Evolutionary conservation across 2,113 vertebrate genomes (phyloP).

Genomic region (Otis tarda): DNA sequence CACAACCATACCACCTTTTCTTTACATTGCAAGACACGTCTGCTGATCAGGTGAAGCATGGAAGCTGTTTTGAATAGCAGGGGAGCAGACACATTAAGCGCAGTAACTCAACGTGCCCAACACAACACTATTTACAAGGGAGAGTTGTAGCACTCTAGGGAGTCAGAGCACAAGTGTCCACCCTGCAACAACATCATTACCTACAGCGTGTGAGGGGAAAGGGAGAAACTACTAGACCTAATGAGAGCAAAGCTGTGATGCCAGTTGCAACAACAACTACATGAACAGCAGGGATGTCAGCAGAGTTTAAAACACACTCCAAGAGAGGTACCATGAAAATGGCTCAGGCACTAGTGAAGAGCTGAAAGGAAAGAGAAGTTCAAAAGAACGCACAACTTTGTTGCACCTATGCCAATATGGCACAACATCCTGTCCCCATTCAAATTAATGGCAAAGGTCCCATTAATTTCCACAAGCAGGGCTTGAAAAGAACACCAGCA

Average conservation of each 20-base stretch:
- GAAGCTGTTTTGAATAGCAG: not conserved
- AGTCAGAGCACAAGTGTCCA: not conserved
- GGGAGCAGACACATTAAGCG: not conserved
- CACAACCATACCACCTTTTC: not conserved
- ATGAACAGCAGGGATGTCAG: slow-evolving; percentile 20
- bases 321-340: not conserved
- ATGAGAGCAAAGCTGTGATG: slow-evolving; percentile 16
- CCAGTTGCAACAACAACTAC: not conserved
- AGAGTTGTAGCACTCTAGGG: not conserved
- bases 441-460: slow-evolving; percentile 58
- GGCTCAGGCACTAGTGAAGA: not conserved
- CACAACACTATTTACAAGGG: not conserved
- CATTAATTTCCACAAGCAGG: slow-evolving; percentile 38
- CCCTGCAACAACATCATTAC: not conserved
- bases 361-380: slow-evolving; percentile 25
- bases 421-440: slow-evolving; percentile 50
- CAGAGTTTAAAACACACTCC: not conserved
- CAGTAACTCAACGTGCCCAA: not conserved
- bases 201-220: not conserved
- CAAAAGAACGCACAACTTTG: not conserved
- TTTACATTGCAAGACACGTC: not conserved
- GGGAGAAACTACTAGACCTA: not conserved
- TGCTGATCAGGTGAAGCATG: not conserved
- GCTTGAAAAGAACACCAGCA: not conserved
- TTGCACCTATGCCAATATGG: slow-evolving; percentile 47